Evolutionary conservation across 2,113 vertebrate genomes (phyloP).

Genomic region (Lethenteron reissneri): DNA sequence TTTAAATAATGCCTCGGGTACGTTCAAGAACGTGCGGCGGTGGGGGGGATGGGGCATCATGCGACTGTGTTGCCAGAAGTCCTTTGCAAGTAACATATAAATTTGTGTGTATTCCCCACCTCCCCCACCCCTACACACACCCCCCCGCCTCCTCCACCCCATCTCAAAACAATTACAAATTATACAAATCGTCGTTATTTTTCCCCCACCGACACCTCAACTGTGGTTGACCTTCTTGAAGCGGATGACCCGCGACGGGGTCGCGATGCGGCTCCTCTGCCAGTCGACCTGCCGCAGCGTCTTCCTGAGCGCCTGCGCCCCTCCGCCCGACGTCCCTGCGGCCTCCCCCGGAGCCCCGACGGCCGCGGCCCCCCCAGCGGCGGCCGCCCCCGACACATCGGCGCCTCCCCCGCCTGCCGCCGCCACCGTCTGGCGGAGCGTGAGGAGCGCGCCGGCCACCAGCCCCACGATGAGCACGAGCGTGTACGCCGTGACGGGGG

Average conservation of each 20-base stretch:
- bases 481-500: background rate
- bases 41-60: too few species aligned
- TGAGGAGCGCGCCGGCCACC: background rate
- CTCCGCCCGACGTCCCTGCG: background rate
- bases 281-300: background rate
- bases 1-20: too few species aligned
- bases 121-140: too few species aligned
- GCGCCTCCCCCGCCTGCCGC: background rate
- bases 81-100: too few species aligned
- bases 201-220: background rate
- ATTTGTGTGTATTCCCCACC: too few species aligned
- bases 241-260: slow-evolving; percentile 1
- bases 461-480: background rate
- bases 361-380: background rate
- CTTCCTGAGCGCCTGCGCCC: background rate
- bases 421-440: background rate
- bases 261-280: background rate
- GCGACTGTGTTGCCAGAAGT: too few species aligned
- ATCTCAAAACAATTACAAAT: too few species aligned
- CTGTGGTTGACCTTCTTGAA: slow-evolving; percentile 6
- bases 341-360: background rate
- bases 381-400: background rate
- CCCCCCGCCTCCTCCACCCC: too few species aligned
- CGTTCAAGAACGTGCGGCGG: too few species aligned
- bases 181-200: too few species aligned